These are phyloP conservation scores for Hestina assimilis DNA, from an alignment of 1,140 invertebrate genomes.

Conservation along the genomic window DNA sequence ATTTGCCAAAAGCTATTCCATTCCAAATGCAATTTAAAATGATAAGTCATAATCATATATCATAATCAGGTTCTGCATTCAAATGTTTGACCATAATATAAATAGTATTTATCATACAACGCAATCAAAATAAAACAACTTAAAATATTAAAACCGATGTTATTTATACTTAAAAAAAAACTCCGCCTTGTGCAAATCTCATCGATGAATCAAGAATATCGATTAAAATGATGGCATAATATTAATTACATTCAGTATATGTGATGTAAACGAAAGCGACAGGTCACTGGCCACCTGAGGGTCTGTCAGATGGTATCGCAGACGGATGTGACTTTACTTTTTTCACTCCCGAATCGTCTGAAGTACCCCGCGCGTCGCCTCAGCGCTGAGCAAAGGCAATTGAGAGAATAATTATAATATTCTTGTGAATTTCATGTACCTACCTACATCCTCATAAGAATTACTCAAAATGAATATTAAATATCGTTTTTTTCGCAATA, in stretches of 20 bases:
- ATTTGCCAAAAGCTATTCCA: no score
- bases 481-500: no score
- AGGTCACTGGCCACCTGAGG: slow-evolving; percentile 48
- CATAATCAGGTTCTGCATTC: no score
- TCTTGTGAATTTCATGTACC: slow-evolving; percentile 9
- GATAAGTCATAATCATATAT: no score
- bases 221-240: slow-evolving; percentile 24
- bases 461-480: background rate
- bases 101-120: no score
- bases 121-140: no score
- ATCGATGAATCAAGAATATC: slow-evolving; percentile 12
- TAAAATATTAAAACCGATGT: no score
- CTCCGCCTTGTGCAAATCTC: background rate
- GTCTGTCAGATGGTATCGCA: slow-evolving; percentile 45
- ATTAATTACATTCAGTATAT: slow-evolving; percentile 28
- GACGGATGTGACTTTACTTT: slow-evolving; percentile 51
- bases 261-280: slow-evolving; percentile 29
- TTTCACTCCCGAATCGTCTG: slow-evolving; percentile 51
- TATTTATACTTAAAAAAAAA: background rate
- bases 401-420: slow-evolving; percentile 21
- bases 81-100: no score
- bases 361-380: slow-evolving; percentile 39
- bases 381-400: slow-evolving; percentile 19
- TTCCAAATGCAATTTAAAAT: no score
- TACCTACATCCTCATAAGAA: background rate